Percentiles rank a stretch among this genome's conserved stretches.
Evolutionary conservation across 2,888 invertebrate genomes (phyloP).

Genomic region (Phaonia tiefii): DNA sequence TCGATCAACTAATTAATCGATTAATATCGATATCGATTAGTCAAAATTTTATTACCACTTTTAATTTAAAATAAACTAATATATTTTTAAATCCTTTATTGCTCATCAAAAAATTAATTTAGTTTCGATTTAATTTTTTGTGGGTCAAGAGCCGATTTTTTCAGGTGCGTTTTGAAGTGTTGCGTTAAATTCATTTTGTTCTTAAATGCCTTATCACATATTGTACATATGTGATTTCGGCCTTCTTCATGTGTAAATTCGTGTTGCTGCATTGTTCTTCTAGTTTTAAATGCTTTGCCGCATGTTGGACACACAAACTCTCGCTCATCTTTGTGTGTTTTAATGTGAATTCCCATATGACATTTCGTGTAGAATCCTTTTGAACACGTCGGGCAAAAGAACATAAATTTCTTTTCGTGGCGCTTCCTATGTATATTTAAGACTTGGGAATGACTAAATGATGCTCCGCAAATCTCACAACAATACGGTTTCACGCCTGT

Average conservation of each 20-base stretch:
- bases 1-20: too few relatives aligned
- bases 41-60: too few relatives aligned
- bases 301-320: conserved; percentile 59
- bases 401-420: conserved; percentile 57
- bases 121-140: too few relatives aligned
- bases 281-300: conserved; percentile 59
- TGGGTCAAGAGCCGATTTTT: too few relatives aligned
- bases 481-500: conserved; percentile 59
- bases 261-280: conserved; percentile 61
- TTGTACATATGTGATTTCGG: conserved; percentile 56
- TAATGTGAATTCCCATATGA: conserved; percentile 61
- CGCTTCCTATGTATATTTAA: conserved; percentile 58
- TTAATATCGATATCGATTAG: too few relatives aligned
- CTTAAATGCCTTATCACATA: conserved; percentile 63
- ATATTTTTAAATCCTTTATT: too few relatives aligned
- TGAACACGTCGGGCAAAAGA: conserved; percentile 56
- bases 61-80: too few relatives aligned
- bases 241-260: conserved; percentile 58
- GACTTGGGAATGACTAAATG: conserved; percentile 56
- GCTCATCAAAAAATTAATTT: too few relatives aligned
- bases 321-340: conserved; percentile 62
- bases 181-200: conserved; percentile 56
- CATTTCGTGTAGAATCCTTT: conserved; percentile 61
- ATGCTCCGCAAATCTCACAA: conserved; percentile 63
- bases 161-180: conserved; percentile 56